Evolutionary conservation across 1,140 invertebrate genomes (phyloP).

Genomic region (Arion vulgaris): DNA sequence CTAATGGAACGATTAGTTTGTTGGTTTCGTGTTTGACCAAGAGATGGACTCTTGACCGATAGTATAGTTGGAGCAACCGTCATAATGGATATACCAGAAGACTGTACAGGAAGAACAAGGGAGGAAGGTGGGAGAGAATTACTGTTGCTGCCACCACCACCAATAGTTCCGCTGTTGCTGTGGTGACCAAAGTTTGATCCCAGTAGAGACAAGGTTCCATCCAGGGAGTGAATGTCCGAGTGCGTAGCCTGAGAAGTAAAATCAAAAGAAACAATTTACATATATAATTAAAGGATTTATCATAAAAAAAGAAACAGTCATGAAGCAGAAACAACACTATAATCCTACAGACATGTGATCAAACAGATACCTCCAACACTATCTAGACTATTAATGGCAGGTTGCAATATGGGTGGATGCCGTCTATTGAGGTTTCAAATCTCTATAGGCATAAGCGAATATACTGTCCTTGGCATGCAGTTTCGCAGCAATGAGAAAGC

Average conservation of each 20-base stretch:
- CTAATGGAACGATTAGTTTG: slow-evolving; percentile 16
- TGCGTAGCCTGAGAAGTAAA: neutral
- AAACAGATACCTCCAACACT: too few relatives aligned
- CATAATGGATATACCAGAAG: slow-evolving; percentile 40
- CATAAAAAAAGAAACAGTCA: neutral
- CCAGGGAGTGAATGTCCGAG: slow-evolving; percentile 1
- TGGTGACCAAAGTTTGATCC: slow-evolving; percentile 29
- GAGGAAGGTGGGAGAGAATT: slow-evolving; percentile 29
- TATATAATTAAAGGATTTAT: neutral
- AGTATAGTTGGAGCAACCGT: slow-evolving; percentile 37
- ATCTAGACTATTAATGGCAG: too few relatives aligned
- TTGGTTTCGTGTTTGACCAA: slow-evolving; percentile 17
- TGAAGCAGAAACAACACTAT: too few relatives aligned
- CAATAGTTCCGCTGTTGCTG: slow-evolving; percentile 1
- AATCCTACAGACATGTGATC: too few relatives aligned
- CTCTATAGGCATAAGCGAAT: too few relatives aligned
- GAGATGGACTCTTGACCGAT: slow-evolving; percentile 34
- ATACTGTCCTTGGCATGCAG: too few relatives aligned
- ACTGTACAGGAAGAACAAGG: slow-evolving; percentile 3
- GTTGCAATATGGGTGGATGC: too few relatives aligned
- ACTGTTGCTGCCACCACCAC: slow-evolving; percentile 14
- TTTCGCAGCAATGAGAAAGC: too few relatives aligned
- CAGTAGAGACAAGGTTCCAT: neutral
- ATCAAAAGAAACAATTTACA: neutral
- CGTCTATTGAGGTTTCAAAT: too few relatives aligned